These are phyloP conservation scores for Entomobrya proxima DNA, from an alignment of 2,888 invertebrate genomes.

Conservation along the genomic window DNA sequence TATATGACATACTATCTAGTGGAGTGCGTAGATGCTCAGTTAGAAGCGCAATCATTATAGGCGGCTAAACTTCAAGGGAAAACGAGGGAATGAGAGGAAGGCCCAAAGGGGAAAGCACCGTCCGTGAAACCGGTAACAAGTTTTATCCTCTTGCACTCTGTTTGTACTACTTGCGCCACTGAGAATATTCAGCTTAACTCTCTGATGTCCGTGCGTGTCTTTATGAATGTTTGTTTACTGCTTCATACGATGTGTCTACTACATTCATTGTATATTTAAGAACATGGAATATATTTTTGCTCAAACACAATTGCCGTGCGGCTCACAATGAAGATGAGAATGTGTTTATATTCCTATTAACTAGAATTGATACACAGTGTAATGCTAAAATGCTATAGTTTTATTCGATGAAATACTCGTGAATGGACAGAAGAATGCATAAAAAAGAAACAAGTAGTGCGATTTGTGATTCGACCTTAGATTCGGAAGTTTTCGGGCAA, in stretches of 20 bases:
- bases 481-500: constrained; percentile 73
- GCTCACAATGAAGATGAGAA: no score
- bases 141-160: constrained; percentile 68
- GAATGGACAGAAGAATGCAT: constrained; percentile 32
- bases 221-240: background rate
- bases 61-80: constrained; percentile 69
- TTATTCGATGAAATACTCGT: constrained; percentile 8
- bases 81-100: constrained; percentile 60
- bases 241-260: no score
- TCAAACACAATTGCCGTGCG: no score
- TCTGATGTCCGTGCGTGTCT: constrained; percentile 29
- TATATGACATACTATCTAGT: constrained; percentile 16
- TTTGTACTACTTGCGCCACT: constrained; percentile 42
- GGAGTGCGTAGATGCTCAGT: constrained; percentile 63
- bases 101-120: constrained; percentile 70
- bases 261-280: background rate
- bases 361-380: background rate
- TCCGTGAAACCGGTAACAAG: constrained; percentile 71
- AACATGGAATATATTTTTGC: no score
- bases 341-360: no score
- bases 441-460: constrained; percentile 65
- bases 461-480: constrained; percentile 75
- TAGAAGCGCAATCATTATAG: constrained; percentile 70
- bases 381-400: background rate
- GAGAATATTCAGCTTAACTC: constrained; percentile 8